phyloP scores from a whole-genome alignment of 2,888 invertebrate genomes.

The Beris chalybata region DNA sequence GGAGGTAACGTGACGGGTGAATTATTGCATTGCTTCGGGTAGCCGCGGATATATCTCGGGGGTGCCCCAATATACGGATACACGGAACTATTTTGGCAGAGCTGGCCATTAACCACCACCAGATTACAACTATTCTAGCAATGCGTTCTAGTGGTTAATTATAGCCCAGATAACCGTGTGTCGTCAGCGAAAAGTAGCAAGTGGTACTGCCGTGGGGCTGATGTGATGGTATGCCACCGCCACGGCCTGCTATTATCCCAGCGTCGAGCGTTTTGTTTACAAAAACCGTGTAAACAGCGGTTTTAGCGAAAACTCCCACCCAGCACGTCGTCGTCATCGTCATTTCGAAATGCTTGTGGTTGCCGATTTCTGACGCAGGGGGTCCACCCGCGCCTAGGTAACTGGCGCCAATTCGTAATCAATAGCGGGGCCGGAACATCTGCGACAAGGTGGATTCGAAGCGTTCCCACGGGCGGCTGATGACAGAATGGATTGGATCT shows the following conservation, averaged over 20 bases:
- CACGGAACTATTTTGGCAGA: background rate
- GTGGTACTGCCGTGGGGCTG: background rate
- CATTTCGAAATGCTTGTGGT: no score
- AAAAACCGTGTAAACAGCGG: constrained; percentile 1
- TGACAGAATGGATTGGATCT: constrained; percentile 8
- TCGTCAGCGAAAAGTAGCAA: background rate
- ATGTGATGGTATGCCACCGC: constrained; percentile 4
- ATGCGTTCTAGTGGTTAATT: constrained; percentile 16
- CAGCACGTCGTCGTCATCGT: background rate
- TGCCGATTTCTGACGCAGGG: background rate
- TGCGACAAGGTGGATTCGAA: constrained; percentile 20
- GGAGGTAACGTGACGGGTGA: background rate
- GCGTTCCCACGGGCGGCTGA: background rate
- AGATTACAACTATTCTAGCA: constrained; percentile 10
- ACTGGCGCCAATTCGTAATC: constrained; percentile 18
- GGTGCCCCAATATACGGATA: no score
- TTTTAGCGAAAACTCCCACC: constrained; percentile 6
- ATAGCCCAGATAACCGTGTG: constrained; percentile 1
- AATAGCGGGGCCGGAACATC: constrained; percentile 14
- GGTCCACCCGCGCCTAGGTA: background rate
- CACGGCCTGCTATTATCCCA: constrained; percentile 1
- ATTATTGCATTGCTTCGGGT: constrained; percentile 7
- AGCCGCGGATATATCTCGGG: background rate
- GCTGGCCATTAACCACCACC: background rate
- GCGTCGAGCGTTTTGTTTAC: constrained; percentile 1